These are phyloP conservation scores for Drosophila maculinotata DNA, from an alignment of 2,888 invertebrate genomes.

Conservation along the genomic window DNA sequence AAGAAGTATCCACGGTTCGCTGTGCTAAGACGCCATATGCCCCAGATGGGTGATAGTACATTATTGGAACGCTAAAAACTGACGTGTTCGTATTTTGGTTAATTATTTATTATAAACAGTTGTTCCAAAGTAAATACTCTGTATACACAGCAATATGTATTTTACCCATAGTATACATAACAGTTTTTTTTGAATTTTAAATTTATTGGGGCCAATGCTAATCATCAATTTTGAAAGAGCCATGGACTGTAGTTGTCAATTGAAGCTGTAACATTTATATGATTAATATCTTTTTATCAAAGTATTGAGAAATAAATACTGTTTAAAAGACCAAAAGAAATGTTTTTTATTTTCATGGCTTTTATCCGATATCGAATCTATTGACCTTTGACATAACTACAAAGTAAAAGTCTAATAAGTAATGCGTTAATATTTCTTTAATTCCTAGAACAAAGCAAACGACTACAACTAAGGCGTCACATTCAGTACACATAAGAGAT, in stretches of 20 bases:
- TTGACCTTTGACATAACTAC: no score
- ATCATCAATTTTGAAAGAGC: background rate
- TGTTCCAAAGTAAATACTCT: slow-evolving; percentile 35
- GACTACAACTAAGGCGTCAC: background rate
- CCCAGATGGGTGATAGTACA: background rate
- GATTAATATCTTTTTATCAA: no score
- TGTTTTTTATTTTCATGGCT: no score
- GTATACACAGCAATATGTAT: background rate
- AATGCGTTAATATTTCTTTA: background rate
- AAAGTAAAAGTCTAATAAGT: no score
- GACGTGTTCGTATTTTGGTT: slow-evolving; percentile 34
- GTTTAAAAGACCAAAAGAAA: no score
- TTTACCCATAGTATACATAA: background rate
- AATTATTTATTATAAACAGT: slow-evolving; percentile 45
- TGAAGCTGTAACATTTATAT: no score
- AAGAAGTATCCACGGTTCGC: slow-evolving; percentile 52
- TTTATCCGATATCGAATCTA: no score
- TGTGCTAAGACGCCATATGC: slow-evolving; percentile 24
- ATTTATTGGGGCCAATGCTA: background rate
- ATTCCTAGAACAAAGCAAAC: background rate
- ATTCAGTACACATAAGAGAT: background rate
- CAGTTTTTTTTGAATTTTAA: no score
- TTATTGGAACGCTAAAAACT: background rate
- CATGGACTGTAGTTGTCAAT: background rate
- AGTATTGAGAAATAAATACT: no score